phyloP scores from a whole-genome alignment of 37 sponge, comb jelly and placozoan genomes.

The Diacarnus erythraeanus region DNA sequence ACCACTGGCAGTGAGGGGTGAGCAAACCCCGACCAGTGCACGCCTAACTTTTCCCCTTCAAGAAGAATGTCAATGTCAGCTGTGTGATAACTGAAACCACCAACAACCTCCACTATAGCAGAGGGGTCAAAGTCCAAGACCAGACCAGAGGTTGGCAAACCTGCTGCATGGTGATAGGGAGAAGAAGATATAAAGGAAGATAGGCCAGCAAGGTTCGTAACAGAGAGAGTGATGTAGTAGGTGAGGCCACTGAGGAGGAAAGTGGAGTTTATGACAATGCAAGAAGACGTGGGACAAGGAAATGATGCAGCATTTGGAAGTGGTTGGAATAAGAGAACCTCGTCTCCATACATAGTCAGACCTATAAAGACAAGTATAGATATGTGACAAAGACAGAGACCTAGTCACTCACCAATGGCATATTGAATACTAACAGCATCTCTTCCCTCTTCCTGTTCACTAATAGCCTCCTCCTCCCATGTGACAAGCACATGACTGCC shows the following conservation, averaged over 20 bases:
- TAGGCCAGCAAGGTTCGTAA: slow-evolving; percentile 52
- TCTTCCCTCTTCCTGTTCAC: slow-evolving; percentile 31
- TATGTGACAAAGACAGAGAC: not conserved
- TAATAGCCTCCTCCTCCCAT: slow-evolving; percentile 41
- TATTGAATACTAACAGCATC: slow-evolving; percentile 18
- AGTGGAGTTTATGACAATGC: slow-evolving; percentile 40
- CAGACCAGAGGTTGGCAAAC: not conserved
- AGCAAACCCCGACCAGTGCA: slow-evolving; percentile 33
- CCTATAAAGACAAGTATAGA: slow-evolving; percentile 13
- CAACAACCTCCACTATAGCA: not conserved
- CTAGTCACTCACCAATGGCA: slow-evolving; percentile 54
- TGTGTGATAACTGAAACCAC: slow-evolving; percentile 6
- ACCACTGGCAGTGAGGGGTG: slow-evolving; percentile 12
- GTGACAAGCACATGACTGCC: slow-evolving; percentile 31
- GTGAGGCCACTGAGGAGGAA: slow-evolving; percentile 23
- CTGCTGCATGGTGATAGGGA: slow-evolving; percentile 5
- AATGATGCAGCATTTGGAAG: not conserved
- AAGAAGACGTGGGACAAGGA: slow-evolving; percentile 30
- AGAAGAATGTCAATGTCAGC: slow-evolving; percentile 46
- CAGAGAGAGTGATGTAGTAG: slow-evolving; percentile 51
- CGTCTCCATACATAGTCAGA: slow-evolving; percentile 20
- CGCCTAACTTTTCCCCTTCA: slow-evolving; percentile 4
- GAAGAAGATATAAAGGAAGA: slow-evolving; percentile 9
- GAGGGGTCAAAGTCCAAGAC: slow-evolving; percentile 43
- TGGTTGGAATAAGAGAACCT: slow-evolving; percentile 20